Conservation (phyloP, 2,797 vertebrate species). For the Tamandua tetradactyla region DNA sequence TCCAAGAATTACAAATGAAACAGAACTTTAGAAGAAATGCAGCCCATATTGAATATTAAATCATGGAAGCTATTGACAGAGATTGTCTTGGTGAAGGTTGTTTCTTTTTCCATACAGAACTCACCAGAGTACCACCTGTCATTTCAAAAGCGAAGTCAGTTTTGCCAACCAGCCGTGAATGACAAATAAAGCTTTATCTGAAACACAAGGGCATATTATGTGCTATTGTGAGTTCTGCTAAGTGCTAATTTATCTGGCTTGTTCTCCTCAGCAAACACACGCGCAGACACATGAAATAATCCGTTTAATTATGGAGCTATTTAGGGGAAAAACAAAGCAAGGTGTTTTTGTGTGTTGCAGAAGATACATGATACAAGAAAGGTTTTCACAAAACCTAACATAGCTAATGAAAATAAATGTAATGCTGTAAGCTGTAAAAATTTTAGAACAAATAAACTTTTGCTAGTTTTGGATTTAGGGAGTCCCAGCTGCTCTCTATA, state of each 20-base stretch:
- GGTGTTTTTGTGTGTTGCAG: slow-evolving; percentile 85
- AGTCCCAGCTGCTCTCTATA: slow-evolving; percentile 87
- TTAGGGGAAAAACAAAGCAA: slow-evolving; percentile 89
- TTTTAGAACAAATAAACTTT: slow-evolving; percentile 88
- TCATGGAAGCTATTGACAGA: slow-evolving; percentile 84
- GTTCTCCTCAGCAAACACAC: slow-evolving; percentile 89
- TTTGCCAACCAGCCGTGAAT: slow-evolving; percentile 91
- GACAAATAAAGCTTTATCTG: slow-evolving; percentile 90
- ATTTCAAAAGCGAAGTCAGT: slow-evolving; percentile 91
- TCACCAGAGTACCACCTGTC: slow-evolving; percentile 91
- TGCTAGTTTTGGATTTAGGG: slow-evolving; percentile 84
- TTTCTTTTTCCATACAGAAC: slow-evolving; percentile 86
- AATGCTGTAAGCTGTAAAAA: slow-evolving; percentile 83
- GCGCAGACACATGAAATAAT: slow-evolving; percentile 88
- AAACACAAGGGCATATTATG: slow-evolving; percentile 91
- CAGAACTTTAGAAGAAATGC: slow-evolving; percentile 83
- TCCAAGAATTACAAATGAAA: slow-evolving; percentile 83
- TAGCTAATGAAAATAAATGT: slow-evolving; percentile 85
- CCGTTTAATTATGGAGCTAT: slow-evolving; percentile 90
- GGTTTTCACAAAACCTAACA: slow-evolving; percentile 84
- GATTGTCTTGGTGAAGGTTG: slow-evolving; percentile 84
- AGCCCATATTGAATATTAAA: slow-evolving; percentile 82
- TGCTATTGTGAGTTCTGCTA: slow-evolving; percentile 89
- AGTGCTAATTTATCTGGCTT: slow-evolving; percentile 93
- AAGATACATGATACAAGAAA: slow-evolving; percentile 88